Conservation (phyloP, 92 coral and sea anemone genomes). For the Paramuricea clavata region DNA sequence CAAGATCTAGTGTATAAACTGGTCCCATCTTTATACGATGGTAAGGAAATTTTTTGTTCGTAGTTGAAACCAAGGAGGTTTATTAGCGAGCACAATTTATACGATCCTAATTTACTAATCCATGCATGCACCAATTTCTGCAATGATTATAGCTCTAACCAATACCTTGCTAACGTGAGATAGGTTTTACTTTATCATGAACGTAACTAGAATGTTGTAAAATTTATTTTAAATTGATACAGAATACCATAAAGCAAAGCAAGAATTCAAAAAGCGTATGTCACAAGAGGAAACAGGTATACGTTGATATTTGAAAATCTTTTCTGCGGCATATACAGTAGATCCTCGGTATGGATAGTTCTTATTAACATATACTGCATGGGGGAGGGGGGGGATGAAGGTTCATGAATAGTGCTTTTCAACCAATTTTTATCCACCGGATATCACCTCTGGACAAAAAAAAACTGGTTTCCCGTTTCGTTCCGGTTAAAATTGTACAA, state of each 20-base stretch:
- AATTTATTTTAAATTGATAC: not conserved
- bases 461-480: no score
- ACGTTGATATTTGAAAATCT: not conserved
- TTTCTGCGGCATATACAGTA: no score
- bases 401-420: no score
- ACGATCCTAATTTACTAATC: no score
- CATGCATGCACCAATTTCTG: not conserved
- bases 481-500: no score
- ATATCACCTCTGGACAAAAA: no score
- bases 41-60: slow-evolving; percentile 30
- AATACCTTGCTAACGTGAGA: not conserved
- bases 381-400: no score
- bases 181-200: not conserved
- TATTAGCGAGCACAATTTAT: no score
- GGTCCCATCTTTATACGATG: slow-evolving; percentile 78
- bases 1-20: slow-evolving; percentile 84
- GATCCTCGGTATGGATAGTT: not conserved
- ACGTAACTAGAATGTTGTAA: not conserved
- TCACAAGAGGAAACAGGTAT: not conserved
- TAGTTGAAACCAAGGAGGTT: no score
- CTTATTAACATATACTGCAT: no score
- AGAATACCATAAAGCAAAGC: slow-evolving; percentile 55
- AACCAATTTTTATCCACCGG: no score
- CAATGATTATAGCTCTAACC: not conserved
- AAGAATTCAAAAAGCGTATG: slow-evolving; percentile 41